Percentiles rank a stretch among this genome's conserved stretches.
Conservation (phyloP, 2,113 vertebrate species). For the Cairina moschata region DNA sequence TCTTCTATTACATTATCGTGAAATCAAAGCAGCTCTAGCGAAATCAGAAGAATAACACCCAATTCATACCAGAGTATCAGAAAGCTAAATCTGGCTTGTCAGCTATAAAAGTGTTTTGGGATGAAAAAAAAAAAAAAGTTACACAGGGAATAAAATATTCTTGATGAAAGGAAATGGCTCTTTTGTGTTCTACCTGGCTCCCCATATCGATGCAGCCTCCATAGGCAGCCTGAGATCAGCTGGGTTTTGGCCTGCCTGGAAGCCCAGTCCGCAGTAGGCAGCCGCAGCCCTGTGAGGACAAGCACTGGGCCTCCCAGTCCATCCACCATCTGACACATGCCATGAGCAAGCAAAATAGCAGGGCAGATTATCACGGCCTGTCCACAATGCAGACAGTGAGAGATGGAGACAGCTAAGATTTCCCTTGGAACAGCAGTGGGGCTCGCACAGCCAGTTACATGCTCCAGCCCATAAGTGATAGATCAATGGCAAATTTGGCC, state of each 20-base stretch:
- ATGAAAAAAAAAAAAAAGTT: not conserved
- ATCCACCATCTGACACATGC: not conserved
- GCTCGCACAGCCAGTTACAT: not conserved
- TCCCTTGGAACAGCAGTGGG: not conserved
- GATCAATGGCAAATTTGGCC: not conserved
- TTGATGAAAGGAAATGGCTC: not conserved
- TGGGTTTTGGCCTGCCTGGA: not conserved
- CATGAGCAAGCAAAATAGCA: not conserved
- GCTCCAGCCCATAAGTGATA: not conserved
- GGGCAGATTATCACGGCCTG: not conserved
- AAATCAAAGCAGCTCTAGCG: not conserved
- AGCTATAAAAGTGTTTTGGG: not conserved
- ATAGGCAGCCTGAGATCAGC: not conserved
- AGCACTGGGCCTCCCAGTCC: not conserved
- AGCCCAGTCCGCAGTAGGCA: not conserved
- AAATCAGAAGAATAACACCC: not conserved
- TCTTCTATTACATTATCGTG: accelerated
- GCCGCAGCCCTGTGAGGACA: not conserved
- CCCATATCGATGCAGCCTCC: accelerated
- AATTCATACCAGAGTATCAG: not conserved
- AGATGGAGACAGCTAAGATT: not conserved
- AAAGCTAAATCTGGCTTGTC: not conserved
- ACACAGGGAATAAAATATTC: not conserved
- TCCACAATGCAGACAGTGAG: not conserved
- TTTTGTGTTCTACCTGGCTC: not conserved